Evolutionary conservation across 2,113 vertebrate species (phyloP), one percentile per base, ranked within the genome.

Genomic region (Triplophysa dalaica): DNA sequence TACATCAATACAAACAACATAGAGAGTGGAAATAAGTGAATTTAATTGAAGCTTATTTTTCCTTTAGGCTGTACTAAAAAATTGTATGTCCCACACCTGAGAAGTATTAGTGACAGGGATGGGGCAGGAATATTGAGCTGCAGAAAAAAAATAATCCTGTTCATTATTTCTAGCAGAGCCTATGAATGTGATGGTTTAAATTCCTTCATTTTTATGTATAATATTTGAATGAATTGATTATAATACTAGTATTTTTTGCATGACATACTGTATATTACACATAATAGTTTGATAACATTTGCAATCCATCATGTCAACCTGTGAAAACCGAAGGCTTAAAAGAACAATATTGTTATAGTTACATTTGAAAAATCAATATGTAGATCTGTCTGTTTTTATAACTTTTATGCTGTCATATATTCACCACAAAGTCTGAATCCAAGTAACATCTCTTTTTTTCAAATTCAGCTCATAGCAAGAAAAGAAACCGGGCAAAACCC

Each of bases 401-500:
- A 58, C 17, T 33, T 58, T 8, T 21, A 7, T 72, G 33, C 65
- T 45, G 17, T 17, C 52, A 24, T 38, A 38, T 13, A 7, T 60
- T 73, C 33, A 73, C 60, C 12, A 60, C 52, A 7, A 60, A 22
- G 54, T 10, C 45, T 10, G 16, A 70, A 22, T 62, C 61, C 62
- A 52, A 75, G 24, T 43, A 70, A n/a, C 29, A n/a, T 64, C 61
- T 79, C 38, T 80, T 76, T 77, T 21, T 11, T 33, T 29, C 29
- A 70, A 68, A 58, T 68, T 24, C 43, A 24, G 41, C 54, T 70
- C 33, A 50, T 56, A 41, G 68, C 79, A 84, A 74, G 68, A 78
- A 69, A 77, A 70, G 64, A 68, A 38, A 68, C 38, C 56, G n/a
- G n/a, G 69, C 75, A 79, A 72, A 45, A 50, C n/a, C 78, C 80